A percentile compares a stretch with the other conserved stretches of the same genome.
Conservation (phyloP, 1,140 invertebrate species). For the Sminthurides bifidus region DNA sequence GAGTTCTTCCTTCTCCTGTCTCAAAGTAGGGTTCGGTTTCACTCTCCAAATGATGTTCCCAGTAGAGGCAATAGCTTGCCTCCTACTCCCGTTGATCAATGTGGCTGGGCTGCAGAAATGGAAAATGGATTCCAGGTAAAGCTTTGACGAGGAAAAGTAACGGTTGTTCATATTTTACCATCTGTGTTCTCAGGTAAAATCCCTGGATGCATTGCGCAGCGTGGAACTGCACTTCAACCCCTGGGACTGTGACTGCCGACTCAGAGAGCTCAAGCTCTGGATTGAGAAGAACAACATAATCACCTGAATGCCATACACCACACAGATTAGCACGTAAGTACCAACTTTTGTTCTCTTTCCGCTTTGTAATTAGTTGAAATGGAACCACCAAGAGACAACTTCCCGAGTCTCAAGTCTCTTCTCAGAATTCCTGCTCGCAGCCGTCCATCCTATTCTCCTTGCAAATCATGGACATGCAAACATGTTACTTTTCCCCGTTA, state of each 20-base stretch:
- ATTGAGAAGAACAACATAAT: conserved; percentile 66
- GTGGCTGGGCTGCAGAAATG: not conserved
- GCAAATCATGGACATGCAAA: not conserved
- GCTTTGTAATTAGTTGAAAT: not conserved
- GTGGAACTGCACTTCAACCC: conserved; percentile 82
- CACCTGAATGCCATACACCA: conserved; percentile 52
- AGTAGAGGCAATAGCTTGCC: not conserved
- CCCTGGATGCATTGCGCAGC: conserved; percentile 51
- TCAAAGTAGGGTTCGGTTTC: too few relatives aligned
- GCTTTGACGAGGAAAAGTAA: not conserved
- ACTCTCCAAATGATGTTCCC: too few relatives aligned
- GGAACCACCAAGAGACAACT: not conserved
- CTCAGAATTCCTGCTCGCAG: too few relatives aligned
- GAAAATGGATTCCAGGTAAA: not conserved
- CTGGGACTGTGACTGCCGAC: conserved; percentile 77
- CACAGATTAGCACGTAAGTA: conserved; percentile 27
- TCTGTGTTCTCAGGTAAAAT: conserved; percentile 29
- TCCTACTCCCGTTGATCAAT: not conserved
- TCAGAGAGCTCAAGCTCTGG: conserved; percentile 72
- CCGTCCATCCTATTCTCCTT: not conserved
- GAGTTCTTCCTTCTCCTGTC: too few relatives aligned
- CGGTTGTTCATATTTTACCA: not conserved
- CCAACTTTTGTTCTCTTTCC: conserved; percentile 7
- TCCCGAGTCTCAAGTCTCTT: too few relatives aligned
- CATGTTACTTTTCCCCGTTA: not conserved